Evolutionary conservation across 2,113 vertebrate genomes (phyloP).

Genomic region (Ursus arctos): DNA sequence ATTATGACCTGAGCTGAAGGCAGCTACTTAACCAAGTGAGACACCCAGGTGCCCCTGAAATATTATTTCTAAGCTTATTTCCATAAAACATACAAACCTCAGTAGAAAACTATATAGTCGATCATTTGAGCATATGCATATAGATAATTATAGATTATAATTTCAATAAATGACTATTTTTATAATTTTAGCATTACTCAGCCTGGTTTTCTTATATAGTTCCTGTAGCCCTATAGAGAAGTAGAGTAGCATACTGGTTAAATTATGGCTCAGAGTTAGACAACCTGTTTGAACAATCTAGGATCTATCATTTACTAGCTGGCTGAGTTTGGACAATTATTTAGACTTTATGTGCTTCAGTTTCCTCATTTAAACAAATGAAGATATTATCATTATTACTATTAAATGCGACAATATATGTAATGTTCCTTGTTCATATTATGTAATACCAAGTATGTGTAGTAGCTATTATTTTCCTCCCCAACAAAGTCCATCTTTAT

Average conservation of each 20-base stretch:
- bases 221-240: not conserved
- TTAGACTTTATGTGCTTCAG: not conserved
- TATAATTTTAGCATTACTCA: conserved; percentile 9
- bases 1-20: too few species aligned
- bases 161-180: not conserved
- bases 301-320: not conserved
- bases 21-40: too few species aligned
- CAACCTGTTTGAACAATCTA: not conserved
- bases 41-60: too few species aligned
- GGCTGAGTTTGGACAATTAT: not conserved
- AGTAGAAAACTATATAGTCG: not conserved
- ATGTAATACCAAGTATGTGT: too few species aligned
- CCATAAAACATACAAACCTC: not conserved
- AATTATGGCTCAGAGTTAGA: not conserved
- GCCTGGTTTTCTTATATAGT: not conserved
- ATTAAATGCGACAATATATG: not conserved
- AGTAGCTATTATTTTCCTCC: not conserved
- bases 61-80: not conserved
- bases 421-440: not conserved
- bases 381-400: not conserved
- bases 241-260: not conserved
- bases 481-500: not conserved
- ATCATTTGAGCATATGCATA: not conserved
- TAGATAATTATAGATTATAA: not conserved
- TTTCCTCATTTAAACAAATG: conserved; percentile 4